Evolutionary conservation across 2,888 invertebrate species (phyloP).

Genomic region (Chymomyza fuscimana): DNA sequence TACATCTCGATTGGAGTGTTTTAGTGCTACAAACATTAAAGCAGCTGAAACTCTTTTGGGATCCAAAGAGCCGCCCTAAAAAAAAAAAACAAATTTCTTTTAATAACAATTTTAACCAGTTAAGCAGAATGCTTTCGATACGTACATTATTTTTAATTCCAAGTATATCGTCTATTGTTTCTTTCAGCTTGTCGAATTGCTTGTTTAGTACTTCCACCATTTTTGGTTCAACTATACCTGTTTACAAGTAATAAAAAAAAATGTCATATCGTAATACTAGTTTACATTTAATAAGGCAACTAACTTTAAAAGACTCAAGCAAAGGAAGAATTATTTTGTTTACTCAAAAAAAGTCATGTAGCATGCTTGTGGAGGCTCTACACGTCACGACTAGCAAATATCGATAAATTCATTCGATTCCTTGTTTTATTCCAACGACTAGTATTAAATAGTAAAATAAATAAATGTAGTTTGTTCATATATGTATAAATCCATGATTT

Average conservation of each 20-base stretch:
- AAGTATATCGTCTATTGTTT: constrained; percentile 85
- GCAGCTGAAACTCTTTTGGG: constrained; percentile 87
- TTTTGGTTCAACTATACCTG: neutral
- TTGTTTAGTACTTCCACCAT: constrained; percentile 54
- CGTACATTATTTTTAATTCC: constrained; percentile 83
- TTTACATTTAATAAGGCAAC: neutral
- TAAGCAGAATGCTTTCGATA: constrained; percentile 68
- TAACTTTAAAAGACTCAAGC: neutral
- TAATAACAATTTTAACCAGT: neutral
- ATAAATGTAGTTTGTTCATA: no score
- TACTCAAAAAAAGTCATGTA: neutral
- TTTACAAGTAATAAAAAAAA: neutral
- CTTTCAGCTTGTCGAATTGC: constrained; percentile 85
- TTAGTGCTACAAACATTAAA: constrained; percentile 89
- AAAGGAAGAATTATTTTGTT: neutral
- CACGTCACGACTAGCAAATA: neutral
- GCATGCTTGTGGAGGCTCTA: neutral
- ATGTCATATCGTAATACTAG: no score
- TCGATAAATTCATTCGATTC: neutral
- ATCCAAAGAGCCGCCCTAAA: constrained; percentile 62
- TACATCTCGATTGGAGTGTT: constrained; percentile 93
- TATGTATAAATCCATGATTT: no score
- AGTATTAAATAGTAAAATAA: no score
- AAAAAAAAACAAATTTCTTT: neutral
- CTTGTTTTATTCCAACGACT: no score